Base-by-base conservation (phyloP, 2,113 vertebrate genomes). In the Ammodytes dubius region DNA sequence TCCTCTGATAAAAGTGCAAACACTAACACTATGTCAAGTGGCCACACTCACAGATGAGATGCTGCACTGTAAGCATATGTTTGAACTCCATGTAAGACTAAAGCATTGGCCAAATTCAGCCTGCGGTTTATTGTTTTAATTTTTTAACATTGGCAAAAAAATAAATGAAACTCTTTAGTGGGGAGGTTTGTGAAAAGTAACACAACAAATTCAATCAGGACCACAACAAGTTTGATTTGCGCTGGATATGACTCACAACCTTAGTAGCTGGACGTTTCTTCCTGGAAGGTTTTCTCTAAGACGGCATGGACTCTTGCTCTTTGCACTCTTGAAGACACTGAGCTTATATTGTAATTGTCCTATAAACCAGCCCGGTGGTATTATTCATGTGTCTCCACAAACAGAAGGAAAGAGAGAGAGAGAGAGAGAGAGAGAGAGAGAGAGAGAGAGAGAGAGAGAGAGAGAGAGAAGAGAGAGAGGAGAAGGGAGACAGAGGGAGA, bases 341-440 rank as follows among this genome's bases (percentile, higher is more conserved):
- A 79, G 74, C 68, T 84, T 63, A 86, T 86, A 82, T 91, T 89
- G 88, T 89, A 60, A 43, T 74, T 83, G 73, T 82, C 69, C 82
- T 79, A 79, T 82, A 90, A 91, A 92, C 80, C 78, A 63, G 85
- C 86, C 88, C 90, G 27, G 27, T 92, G 88, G 92, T 92, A 83
- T 65, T 64, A 88, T 91, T 86, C 80, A 74, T 71, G 82, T 47
- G 79, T 89, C 85, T 88, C 66, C 73, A 79, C 85, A 89, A 90
- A 90, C 86, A 88, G 49, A 27, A 27, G 27, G 27, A 27, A 27
- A 69, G 37, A 68, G 63, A 3, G 63, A 19, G 49, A 40, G 66
- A 56, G 17, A 45, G 52, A n/a, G 50, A 43, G 67, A 17, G 43
- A 70, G 52, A 39, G 67, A 40, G 37, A 35, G 11, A 64, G 27